Evolutionary conservation across 1,140 invertebrate genomes (phyloP).

Genomic region (Araneus ventricosus): DNA sequence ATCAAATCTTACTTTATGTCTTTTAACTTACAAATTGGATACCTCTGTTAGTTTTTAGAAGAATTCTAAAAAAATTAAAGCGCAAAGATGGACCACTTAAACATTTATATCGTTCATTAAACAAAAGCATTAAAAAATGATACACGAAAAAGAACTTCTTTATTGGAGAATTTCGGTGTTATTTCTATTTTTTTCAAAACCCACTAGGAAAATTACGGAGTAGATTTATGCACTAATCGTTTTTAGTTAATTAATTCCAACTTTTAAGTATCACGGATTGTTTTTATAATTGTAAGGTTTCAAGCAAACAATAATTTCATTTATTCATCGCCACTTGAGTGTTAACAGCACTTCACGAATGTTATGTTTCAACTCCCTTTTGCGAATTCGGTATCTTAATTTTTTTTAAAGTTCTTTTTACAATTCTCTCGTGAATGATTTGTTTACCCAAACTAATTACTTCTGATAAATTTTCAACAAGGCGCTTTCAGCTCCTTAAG

Average conservation of each 20-base stretch:
- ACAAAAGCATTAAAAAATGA: no score
- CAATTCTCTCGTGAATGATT: neutral
- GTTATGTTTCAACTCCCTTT: neutral
- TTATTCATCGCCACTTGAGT: neutral
- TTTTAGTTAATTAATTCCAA: neutral
- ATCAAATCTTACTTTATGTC: no score
- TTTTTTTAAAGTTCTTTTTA: neutral
- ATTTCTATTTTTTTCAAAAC: no score
- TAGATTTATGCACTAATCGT: no score
- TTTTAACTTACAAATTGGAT: no score
- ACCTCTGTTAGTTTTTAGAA: no score
- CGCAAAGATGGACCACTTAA: no score
- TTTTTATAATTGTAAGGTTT: neutral
- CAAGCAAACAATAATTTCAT: neutral
- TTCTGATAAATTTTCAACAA: slow-evolving; percentile 15
- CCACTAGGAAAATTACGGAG: no score
- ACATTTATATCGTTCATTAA: no score
- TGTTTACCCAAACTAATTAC: slow-evolving; percentile 21
- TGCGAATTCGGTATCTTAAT: neutral
- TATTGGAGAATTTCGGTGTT: no score
- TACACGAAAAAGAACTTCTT: no score
- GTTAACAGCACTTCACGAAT: neutral
- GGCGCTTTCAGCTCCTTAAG: neutral
- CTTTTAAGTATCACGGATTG: neutral
- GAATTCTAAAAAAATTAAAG: no score